Conservation (phyloP, 1,140 invertebrate genomes). For the Muscidifurax raptorellus region DNA sequence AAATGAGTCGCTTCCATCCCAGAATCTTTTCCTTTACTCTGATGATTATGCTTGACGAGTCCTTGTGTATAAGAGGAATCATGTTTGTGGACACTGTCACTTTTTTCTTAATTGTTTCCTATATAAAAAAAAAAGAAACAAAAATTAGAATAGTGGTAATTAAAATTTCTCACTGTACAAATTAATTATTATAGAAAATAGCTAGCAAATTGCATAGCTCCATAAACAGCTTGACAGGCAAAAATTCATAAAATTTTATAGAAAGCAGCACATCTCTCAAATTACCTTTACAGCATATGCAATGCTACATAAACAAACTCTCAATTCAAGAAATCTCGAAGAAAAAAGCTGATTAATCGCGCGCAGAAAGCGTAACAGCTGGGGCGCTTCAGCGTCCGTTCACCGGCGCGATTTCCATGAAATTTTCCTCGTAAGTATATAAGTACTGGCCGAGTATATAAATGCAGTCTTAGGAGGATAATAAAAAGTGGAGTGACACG, state of each 20-base stretch:
- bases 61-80: constrained; percentile 87
- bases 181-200: no score
- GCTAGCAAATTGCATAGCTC: background rate
- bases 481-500: constrained; percentile 57
- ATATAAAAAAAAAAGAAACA: background rate
- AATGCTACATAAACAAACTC: background rate
- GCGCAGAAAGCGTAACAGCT: background rate
- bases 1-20: constrained; percentile 90
- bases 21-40: constrained; percentile 83
- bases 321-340: background rate
- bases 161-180: background rate
- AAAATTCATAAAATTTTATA: no score
- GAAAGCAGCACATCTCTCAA: no score
- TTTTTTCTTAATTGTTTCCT: constrained; percentile 19
- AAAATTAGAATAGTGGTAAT: background rate
- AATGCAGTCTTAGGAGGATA: constrained; percentile 13
- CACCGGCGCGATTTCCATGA: background rate
- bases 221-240: background rate
- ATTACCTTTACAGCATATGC: background rate
- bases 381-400: background rate
- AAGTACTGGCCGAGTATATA: background rate
- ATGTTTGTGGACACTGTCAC: constrained; percentile 73
- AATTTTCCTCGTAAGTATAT: constrained; percentile 21
- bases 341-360: background rate
- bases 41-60: constrained; percentile 80